phyloP scores from a whole-genome alignment of 1,140 invertebrate genomes.

The Oryctes rhinoceros region DNA sequence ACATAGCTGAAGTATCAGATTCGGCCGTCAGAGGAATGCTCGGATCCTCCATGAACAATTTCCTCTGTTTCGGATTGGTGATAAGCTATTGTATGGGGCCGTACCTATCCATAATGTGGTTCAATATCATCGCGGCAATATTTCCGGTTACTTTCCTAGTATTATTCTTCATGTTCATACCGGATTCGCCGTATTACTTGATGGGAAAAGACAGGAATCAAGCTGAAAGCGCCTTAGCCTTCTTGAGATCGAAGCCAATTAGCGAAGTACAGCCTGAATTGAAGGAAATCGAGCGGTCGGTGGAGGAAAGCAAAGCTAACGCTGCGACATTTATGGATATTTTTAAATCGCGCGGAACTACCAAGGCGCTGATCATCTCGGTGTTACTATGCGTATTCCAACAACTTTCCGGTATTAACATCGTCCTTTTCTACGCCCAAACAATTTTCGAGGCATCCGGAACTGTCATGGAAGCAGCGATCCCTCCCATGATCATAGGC shows the following conservation, averaged over 20 bases:
- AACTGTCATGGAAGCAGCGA: slow-evolving; percentile 64
- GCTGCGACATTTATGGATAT: slow-evolving; percentile 25
- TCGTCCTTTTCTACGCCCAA: slow-evolving; percentile 82
- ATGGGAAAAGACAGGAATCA: slow-evolving; percentile 39
- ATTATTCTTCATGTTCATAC: slow-evolving; percentile 63
- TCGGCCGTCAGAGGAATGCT: slow-evolving; percentile 50
- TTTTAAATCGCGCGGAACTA: slow-evolving; percentile 61
- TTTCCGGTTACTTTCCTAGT: slow-evolving; percentile 64
- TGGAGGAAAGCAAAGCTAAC: slow-evolving; percentile 33
- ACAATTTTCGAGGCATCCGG: slow-evolving; percentile 73
- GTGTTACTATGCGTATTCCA: slow-evolving; percentile 76
- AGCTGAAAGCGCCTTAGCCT: slow-evolving; percentile 46
- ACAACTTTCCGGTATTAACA: slow-evolving; percentile 83
- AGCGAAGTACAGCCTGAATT: slow-evolving; percentile 20
- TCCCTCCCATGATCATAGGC: slow-evolving; percentile 82
- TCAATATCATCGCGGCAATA: slow-evolving; percentile 62
- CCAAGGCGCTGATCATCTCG: slow-evolving; percentile 74
- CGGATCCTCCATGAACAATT: slow-evolving; percentile 51
- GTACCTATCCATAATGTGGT: slow-evolving; percentile 64
- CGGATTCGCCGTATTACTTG: slow-evolving; percentile 76
- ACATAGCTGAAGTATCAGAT: slow-evolving; percentile 64
- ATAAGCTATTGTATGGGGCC: slow-evolving; percentile 68
- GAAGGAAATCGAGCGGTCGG: slow-evolving; percentile 17
- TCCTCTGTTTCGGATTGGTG: slow-evolving; percentile 51
- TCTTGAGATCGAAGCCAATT: slow-evolving; percentile 41